Evolutionary conservation across 2,888 invertebrate genomes (phyloP).

Genomic region (Drosophila testacea): DNA sequence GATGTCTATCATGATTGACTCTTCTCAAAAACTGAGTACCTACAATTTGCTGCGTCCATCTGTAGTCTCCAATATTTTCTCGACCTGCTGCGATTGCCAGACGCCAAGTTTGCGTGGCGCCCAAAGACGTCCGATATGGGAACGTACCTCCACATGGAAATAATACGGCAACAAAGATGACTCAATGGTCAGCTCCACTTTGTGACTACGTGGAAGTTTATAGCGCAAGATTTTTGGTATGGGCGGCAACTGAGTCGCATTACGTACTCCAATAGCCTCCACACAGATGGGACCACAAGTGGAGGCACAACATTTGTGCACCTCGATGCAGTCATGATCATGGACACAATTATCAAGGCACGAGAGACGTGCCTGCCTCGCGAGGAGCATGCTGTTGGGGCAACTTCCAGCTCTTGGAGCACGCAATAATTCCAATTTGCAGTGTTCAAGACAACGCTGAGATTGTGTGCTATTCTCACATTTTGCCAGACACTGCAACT

Average conservation of each 20-base stretch:
- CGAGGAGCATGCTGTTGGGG: slow-evolving; percentile 60
- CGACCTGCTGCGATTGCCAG: slow-evolving; percentile 86
- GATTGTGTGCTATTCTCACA: slow-evolving; percentile 64
- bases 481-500: slow-evolving; percentile 82
- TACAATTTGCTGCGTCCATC: slow-evolving; percentile 68
- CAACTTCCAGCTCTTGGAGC: slow-evolving; percentile 81
- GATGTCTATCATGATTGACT: no score
- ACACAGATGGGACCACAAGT: slow-evolving; percentile 90
- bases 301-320: slow-evolving; percentile 89
- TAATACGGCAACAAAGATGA: slow-evolving; percentile 78
- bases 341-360: slow-evolving; percentile 83
- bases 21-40: slow-evolving; percentile 14
- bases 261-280: slow-evolving; percentile 86
- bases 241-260: slow-evolving; percentile 87
- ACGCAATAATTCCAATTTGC: slow-evolving; percentile 76
- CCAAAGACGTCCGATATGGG: slow-evolving; percentile 89
- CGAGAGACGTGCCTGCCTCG: slow-evolving; percentile 65
- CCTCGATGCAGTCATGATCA: slow-evolving; percentile 90
- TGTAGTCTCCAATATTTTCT: slow-evolving; percentile 81
- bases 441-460: slow-evolving; percentile 73
- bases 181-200: slow-evolving; percentile 86
- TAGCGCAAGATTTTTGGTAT: slow-evolving; percentile 88
- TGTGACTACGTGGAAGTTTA: slow-evolving; percentile 86
- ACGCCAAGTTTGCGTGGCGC: slow-evolving; percentile 88
- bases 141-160: slow-evolving; percentile 88